phyloP scores from a whole-genome alignment of 2,888 invertebrate genomes.

The Polymixis flavicincta region DNA sequence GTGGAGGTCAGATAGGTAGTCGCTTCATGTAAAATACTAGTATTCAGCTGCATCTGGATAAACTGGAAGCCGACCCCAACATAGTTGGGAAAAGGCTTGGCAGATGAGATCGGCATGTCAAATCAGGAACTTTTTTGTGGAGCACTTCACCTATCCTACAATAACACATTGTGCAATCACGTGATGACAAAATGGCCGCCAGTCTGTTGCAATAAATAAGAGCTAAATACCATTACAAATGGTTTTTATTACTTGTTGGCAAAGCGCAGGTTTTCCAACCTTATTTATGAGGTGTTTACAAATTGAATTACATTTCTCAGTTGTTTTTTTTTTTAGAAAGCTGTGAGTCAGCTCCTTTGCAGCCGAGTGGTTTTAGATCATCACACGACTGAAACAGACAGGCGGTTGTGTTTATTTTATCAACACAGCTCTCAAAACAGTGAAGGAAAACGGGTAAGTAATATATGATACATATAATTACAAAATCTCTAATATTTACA shows the following conservation, averaged over 20 bases:
- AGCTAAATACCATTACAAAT: constrained; percentile 45
- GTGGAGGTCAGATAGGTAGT: too few relatives aligned
- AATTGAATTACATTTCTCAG: constrained; percentile 22
- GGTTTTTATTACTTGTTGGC: constrained; percentile 56
- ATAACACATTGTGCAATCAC: not conserved
- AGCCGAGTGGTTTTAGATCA: not conserved
- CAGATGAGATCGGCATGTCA: too few relatives aligned
- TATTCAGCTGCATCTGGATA: too few relatives aligned
- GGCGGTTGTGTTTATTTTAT: too few relatives aligned
- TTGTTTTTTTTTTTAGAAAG: constrained; percentile 7
- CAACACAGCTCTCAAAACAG: too few relatives aligned
- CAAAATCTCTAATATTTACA: too few relatives aligned
- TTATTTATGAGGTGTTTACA: constrained; percentile 51
- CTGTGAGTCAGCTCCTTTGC: constrained; percentile 13
- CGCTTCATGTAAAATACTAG: too few relatives aligned
- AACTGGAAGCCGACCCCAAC: too few relatives aligned
- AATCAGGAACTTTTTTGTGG: too few relatives aligned
- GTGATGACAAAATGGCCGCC: constrained; percentile 12
- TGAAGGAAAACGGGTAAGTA: too few relatives aligned
- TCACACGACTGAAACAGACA: not conserved
- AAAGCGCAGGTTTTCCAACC: constrained; percentile 36
- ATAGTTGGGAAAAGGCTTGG: too few relatives aligned
- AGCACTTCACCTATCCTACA: not conserved
- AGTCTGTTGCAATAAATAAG: constrained; percentile 45
- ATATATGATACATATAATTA: too few relatives aligned